A percentile compares a stretch with the other conserved stretches of the same genome.
These are phyloP conservation scores for Sialis fuliginosa DNA, from an alignment of 2,888 invertebrate genomes.

Conservation along the genomic window DNA sequence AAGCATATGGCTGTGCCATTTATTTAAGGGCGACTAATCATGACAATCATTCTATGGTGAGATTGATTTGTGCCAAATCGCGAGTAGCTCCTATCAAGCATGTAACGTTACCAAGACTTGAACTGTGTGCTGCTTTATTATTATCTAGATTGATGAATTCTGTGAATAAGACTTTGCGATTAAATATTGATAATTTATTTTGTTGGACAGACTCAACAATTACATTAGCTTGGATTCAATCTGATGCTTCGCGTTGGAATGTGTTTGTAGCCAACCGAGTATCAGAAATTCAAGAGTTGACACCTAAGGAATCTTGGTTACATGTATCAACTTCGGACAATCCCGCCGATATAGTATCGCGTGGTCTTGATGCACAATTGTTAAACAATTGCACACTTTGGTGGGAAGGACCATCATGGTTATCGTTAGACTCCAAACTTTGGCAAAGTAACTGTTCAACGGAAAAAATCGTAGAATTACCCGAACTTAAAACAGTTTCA, in stretches of 20 bases:
- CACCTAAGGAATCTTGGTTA: background rate
- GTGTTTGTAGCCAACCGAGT: background rate
- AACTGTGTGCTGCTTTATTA: background rate
- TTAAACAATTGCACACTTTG: background rate
- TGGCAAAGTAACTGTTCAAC: background rate
- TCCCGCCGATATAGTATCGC: background rate
- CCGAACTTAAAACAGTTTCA: background rate
- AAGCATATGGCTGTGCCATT: background rate
- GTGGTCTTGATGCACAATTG: background rate
- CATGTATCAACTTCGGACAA: background rate
- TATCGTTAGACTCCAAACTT: background rate
- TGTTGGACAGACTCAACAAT: background rate
- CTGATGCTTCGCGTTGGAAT: background rate
- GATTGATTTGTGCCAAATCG: background rate
- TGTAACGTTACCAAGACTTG: background rate
- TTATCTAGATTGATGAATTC: background rate
- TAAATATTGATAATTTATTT: background rate
- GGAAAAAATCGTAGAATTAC: background rate
- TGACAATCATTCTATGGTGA: background rate
- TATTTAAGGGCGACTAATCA: background rate
- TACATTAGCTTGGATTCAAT: background rate
- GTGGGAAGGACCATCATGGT: background rate
- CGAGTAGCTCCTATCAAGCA: background rate
- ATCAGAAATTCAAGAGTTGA: background rate
- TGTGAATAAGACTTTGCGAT: background rate